A percentile compares a stretch with the other conserved stretches of the same genome.
Evolutionary conservation across 2,888 invertebrate genomes (phyloP).

Genomic region (Autographa pulchrina): DNA sequence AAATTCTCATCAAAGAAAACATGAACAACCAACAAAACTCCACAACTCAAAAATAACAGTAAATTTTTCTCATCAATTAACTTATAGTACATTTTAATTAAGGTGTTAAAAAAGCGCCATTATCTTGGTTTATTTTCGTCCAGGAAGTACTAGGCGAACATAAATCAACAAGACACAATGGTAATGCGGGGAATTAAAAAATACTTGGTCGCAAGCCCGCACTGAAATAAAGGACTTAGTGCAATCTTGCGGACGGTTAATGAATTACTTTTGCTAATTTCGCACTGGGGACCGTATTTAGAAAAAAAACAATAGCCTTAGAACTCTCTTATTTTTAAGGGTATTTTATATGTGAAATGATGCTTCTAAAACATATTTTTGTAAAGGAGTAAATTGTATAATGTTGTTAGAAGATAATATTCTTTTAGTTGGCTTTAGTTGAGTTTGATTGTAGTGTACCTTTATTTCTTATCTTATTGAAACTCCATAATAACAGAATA

Average conservation of each 20-base stretch:
- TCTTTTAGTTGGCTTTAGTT: too few relatives aligned
- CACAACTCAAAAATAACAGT: constrained; percentile 32
- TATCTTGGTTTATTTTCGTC: constrained; percentile 82
- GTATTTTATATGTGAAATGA: too few relatives aligned
- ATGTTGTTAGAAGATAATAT: too few relatives aligned
- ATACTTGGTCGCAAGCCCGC: constrained; percentile 78
- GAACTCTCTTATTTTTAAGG: too few relatives aligned
- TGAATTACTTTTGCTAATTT: constrained; percentile 88
- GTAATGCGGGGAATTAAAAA: constrained; percentile 88
- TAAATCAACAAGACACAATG: constrained; percentile 87
- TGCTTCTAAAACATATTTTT: too few relatives aligned
- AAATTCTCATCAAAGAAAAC: too few relatives aligned
- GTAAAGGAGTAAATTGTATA: too few relatives aligned
- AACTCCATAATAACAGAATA: too few relatives aligned
- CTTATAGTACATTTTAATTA: constrained; percentile 81
- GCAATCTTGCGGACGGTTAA: constrained; percentile 85
- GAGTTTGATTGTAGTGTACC: too few relatives aligned
- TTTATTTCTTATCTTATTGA: too few relatives aligned
- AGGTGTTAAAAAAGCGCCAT: constrained; percentile 84
- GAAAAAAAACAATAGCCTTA: constrained; percentile 8
- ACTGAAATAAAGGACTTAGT: constrained; percentile 85
- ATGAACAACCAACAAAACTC: constrained; percentile 15
- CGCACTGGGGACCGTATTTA: constrained; percentile 70
- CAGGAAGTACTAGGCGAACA: constrained; percentile 64
- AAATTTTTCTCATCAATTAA: constrained; percentile 75